phyloP scores from a whole-genome alignment of 53 echinoderm and acorn worm species.

The Apostichopus leukothele region DNA sequence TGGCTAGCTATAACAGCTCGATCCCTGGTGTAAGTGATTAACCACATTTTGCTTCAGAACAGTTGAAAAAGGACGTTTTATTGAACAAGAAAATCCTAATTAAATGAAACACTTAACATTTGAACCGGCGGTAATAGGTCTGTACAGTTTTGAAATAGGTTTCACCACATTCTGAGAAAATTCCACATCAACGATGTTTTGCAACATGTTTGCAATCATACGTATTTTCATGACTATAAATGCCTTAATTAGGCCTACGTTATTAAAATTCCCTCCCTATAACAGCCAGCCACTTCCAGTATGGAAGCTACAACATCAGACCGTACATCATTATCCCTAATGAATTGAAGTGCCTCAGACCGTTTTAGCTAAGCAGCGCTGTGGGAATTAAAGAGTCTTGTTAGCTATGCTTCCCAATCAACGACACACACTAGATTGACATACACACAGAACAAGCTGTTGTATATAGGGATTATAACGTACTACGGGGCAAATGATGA shows the following conservation, averaged over 20 bases:
- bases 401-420: background rate
- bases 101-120: no score
- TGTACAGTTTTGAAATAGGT: no score
- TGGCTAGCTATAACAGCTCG: no score
- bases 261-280: background rate
- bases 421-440: background rate
- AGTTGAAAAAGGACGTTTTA: no score
- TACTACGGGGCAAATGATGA: background rate
- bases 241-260: background rate
- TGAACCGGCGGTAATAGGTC: no score
- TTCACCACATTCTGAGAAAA: no score
- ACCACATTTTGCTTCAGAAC: no score
- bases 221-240: no score
- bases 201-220: no score
- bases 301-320: background rate
- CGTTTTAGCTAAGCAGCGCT: background rate
- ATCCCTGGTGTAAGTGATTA: no score
- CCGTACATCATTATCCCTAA: background rate
- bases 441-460: background rate
- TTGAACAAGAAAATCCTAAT: no score
- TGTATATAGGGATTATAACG: background rate
- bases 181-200: no score
- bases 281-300: background rate
- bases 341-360: background rate
- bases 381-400: background rate